Percentiles rank a stretch among this genome's conserved stretches.
phyloP scores from a whole-genome alignment of 2,113 vertebrate genomes.

The Peromyscus polionotus region DNA sequence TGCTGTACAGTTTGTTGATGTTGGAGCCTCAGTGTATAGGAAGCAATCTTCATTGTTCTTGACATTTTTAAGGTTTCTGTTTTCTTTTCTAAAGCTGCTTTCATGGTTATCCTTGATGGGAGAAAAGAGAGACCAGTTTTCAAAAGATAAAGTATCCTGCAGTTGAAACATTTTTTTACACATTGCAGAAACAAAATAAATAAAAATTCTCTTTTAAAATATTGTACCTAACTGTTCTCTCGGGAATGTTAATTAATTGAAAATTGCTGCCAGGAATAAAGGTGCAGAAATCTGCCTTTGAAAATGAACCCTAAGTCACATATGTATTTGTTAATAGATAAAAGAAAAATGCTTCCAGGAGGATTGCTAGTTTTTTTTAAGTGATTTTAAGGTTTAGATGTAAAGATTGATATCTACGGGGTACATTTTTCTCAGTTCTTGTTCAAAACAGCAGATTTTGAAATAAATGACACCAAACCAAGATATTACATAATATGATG shows the following conservation, averaged over 20 bases:
- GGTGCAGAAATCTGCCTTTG: conserved; percentile 43
- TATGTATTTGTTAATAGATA: conserved; percentile 72
- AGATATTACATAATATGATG: conserved; percentile 72
- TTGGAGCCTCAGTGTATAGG: neutral
- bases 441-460: conserved; percentile 70
- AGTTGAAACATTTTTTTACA: conserved; percentile 63
- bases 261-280: conserved; percentile 39
- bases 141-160: conserved; percentile 52
- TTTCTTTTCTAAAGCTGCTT: conserved; percentile 11
- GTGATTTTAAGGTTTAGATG: conserved; percentile 48
- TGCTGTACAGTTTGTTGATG: neutral
- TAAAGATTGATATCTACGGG: conserved; percentile 59
- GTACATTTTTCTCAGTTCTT: conserved; percentile 74
- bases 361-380: conserved; percentile 26
- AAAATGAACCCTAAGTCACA: conserved; percentile 71
- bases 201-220: conserved; percentile 68
- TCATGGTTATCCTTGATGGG: conserved; percentile 16
- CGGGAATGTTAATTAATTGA: conserved; percentile 80
- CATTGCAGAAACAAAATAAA: conserved; percentile 74
- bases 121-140: conserved; percentile 63
- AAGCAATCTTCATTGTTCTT: neutral
- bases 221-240: conserved; percentile 64
- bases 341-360: conserved; percentile 59
- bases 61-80: neutral
- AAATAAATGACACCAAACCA: conserved; percentile 66